phyloP scores from a whole-genome alignment of 2,113 vertebrate species.

The Apistogramma diplotaenia region DNA sequence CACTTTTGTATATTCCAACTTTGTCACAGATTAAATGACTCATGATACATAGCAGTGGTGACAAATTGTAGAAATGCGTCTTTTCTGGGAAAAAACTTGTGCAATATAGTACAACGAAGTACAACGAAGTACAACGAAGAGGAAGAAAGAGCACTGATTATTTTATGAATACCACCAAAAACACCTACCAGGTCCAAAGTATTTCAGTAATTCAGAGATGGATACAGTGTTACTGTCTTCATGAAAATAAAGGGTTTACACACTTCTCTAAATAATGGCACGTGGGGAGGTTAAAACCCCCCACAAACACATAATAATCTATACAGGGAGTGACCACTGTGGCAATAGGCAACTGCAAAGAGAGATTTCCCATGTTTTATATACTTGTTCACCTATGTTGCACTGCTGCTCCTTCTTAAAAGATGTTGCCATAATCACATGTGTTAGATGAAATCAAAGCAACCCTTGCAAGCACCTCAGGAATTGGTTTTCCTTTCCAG shows the following conservation, averaged over 20 bases:
- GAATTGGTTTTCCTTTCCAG: constrained; percentile 40
- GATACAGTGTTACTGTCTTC: neutral
- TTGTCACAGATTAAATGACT: neutral
- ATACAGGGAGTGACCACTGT: neutral
- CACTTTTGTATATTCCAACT: constrained; percentile 15
- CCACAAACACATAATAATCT: neutral
- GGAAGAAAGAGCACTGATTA: neutral
- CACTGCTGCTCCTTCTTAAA: neutral
- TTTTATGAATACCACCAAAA: neutral
- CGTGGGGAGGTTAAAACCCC: too few relatives aligned
- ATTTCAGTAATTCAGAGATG: too few relatives aligned
- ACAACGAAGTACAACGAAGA: neutral
- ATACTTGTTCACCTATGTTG: neutral
- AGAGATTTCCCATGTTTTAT: neutral
- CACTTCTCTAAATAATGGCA: too few relatives aligned
- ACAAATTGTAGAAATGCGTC: neutral
- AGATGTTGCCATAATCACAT: neutral
- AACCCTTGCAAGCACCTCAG: neutral
- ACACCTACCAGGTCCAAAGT: neutral
- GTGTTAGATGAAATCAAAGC: constrained; percentile 8
- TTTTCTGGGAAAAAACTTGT: neutral
- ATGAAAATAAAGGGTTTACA: too few relatives aligned
- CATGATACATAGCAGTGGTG: neutral
- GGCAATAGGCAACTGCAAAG: neutral
- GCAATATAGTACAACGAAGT: neutral